Conservation (phyloP, 2,888 invertebrate genomes). For the Pseudeuparius sepicola region DNA sequence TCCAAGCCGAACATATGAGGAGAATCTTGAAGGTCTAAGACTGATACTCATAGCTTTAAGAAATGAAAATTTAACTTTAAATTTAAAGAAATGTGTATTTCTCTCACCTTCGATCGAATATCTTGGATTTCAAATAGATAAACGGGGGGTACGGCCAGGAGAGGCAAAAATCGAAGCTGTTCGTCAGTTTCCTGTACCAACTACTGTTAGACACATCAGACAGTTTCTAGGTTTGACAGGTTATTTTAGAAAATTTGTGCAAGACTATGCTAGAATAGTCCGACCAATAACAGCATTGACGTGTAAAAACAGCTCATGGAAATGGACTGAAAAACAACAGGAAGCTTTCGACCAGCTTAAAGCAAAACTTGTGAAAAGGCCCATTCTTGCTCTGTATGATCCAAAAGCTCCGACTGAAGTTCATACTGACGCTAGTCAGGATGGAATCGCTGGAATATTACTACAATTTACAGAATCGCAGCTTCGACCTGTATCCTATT, state of each 20-base stretch:
- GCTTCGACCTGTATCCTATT: no score
- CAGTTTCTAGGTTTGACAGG: no score
- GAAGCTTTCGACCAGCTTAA: conserved; percentile 17
- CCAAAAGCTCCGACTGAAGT: conserved; percentile 23
- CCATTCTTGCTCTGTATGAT: no score
- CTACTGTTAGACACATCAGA: no score
- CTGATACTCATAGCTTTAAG: background rate
- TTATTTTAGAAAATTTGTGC: no score
- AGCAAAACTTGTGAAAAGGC: conserved; percentile 11
- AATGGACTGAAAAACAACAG: conserved; percentile 12
- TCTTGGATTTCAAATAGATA: conserved; percentile 5
- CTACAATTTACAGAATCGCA: conserved; percentile 25
- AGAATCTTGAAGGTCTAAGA: background rate
- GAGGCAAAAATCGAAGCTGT: no score
- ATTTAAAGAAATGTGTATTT: conserved; percentile 6
- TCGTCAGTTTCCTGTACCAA: no score
- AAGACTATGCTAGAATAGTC: no score
- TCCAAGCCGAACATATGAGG: conserved; percentile 2
- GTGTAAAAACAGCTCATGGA: conserved; percentile 17
- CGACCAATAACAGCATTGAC: no score
- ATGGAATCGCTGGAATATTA: conserved; percentile 25
- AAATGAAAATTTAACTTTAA: conserved; percentile 3
- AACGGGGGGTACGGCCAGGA: no score
- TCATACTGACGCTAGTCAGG: conserved; percentile 25
- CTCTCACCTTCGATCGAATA: conserved; percentile 1